phyloP scores from a whole-genome alignment of 2,888 invertebrate genomes.

The Nephrotoma guestfalica region DNA sequence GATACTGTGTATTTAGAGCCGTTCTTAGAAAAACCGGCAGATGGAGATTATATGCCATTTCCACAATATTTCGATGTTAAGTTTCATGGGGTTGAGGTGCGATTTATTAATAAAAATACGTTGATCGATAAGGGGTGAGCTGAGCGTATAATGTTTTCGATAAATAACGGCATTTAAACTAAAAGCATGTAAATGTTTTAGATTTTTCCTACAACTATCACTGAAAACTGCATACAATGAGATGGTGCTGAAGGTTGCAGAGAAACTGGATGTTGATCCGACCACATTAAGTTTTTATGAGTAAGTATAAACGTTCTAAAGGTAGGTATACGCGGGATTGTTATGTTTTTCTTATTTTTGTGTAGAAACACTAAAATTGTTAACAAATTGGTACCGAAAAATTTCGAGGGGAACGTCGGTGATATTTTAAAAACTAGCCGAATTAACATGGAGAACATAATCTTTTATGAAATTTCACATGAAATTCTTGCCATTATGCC shows the following conservation, averaged over 20 bases:
- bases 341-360: neutral
- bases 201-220: conserved; percentile 30
- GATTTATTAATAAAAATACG: conserved; percentile 90
- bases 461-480: neutral
- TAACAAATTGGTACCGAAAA: neutral
- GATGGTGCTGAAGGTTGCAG: neutral
- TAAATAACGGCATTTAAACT: conserved; percentile 80
- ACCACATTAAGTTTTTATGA: neutral
- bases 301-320: neutral
- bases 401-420: neutral
- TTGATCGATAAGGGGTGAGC: conserved; percentile 81
- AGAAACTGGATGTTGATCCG: neutral
- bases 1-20: conserved; percentile 38
- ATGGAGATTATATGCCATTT: conserved; percentile 75
- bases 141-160: conserved; percentile 79
- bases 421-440: neutral
- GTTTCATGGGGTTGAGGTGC: conserved; percentile 80
- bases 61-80: conserved; percentile 87
- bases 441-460: neutral
- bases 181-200: conserved; percentile 49
- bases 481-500: neutral
- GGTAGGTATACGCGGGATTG: neutral
- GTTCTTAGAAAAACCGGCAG: conserved; percentile 47
- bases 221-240: neutral
- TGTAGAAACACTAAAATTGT: neutral